These are phyloP conservation scores for Oreocharis arfaki DNA, from an alignment of 2,113 vertebrate species.

Conservation along the genomic window DNA sequence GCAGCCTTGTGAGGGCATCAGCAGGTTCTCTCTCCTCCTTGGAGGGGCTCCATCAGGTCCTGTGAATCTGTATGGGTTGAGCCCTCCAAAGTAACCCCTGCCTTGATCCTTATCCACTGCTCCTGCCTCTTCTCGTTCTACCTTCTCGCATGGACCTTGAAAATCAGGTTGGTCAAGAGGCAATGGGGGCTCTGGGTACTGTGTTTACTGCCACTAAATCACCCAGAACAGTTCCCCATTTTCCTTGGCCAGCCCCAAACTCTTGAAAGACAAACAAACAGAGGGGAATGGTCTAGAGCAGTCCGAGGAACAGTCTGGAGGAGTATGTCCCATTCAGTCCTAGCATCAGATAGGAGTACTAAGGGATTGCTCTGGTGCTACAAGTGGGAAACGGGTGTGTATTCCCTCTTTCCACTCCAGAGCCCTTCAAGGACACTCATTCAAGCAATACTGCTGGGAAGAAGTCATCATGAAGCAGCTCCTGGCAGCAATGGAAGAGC, in stretches of 20 bases:
- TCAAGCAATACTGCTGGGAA: not conserved
- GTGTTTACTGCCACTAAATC: not conserved
- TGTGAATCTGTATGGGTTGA: not conserved
- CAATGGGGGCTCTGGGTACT: not conserved
- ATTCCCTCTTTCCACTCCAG: not conserved
- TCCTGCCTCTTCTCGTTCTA: not conserved
- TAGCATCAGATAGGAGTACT: not conserved
- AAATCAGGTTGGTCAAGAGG: not conserved
- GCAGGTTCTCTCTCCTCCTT: not conserved
- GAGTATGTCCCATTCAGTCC: not conserved
- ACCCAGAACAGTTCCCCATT: not conserved
- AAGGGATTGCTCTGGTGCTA: not conserved
- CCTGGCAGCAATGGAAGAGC: not conserved
- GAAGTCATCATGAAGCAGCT: not conserved
- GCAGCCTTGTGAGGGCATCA: not conserved
- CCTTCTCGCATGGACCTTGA: not conserved
- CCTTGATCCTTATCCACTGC: accelerated
- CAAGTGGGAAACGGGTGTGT: not conserved
- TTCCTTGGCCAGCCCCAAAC: not conserved
- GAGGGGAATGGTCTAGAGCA: not conserved
- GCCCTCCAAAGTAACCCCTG: not conserved
- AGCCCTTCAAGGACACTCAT: not conserved
- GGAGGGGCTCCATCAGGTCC: not conserved
- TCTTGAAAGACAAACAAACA: not conserved
- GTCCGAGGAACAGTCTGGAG: not conserved